Evolutionary conservation across 2,797 vertebrate genomes (phyloP).

Genomic region (Eleutherodactylus coqui): DNA sequence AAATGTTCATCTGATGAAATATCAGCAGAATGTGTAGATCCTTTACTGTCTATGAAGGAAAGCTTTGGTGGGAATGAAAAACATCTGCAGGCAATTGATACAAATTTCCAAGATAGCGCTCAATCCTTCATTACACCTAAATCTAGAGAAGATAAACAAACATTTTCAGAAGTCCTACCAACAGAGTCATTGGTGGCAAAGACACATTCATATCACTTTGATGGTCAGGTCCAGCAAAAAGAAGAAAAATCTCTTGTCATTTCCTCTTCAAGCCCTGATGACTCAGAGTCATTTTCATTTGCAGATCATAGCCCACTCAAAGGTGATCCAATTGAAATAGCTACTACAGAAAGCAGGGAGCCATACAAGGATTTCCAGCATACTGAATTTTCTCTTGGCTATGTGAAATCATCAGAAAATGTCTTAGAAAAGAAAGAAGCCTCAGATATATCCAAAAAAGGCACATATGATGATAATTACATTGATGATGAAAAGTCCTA

Average conservation of each 20-base stretch:
- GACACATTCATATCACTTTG: constrained; percentile 18
- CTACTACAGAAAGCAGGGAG: constrained; percentile 64
- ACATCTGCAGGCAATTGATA: constrained; percentile 18
- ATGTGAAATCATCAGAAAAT: constrained; percentile 30
- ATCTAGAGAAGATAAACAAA: constrained; percentile 60
- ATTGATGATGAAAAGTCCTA: constrained; percentile 66
- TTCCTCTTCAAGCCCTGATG: constrained; percentile 64
- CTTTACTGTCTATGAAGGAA: constrained; percentile 43
- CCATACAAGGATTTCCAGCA: constrained; percentile 15
- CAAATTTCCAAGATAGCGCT: constrained; percentile 10
- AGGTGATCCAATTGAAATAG: constrained; percentile 59
- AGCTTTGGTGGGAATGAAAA: constrained; percentile 33
- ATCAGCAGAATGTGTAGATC: constrained; percentile 42
- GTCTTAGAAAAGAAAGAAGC: constrained; percentile 58
- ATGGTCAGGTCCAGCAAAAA: constrained; percentile 13
- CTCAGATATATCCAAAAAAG: constrained; percentile 30
- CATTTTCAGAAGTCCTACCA: constrained; percentile 37
- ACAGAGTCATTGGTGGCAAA: neutral
- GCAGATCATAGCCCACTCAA: constrained; percentile 64
- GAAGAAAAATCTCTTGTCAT: constrained; percentile 29
- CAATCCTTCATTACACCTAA: neutral
- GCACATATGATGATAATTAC: constrained; percentile 42
- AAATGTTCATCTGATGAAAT: constrained; percentile 45
- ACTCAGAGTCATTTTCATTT: constrained; percentile 66
- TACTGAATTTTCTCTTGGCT: constrained; percentile 44